Conservation (phyloP, 2,113 vertebrate species). For the Nansenia antarctica region DNA sequence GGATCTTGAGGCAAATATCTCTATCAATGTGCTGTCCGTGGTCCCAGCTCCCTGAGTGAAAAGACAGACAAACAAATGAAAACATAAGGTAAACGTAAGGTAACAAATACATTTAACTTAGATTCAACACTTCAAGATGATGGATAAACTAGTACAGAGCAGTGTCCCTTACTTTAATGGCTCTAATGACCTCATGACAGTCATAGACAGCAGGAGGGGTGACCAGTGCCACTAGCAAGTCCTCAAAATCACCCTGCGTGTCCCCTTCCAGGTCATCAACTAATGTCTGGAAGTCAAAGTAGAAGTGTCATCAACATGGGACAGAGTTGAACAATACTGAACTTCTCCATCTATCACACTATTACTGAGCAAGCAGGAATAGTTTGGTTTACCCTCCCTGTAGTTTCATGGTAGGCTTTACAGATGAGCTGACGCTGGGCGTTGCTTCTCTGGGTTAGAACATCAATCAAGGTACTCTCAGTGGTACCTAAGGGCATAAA, state of each 20-base stretch:
- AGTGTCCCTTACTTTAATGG: conserved; percentile 78
- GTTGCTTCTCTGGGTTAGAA: conserved; percentile 81
- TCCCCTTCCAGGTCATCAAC: conserved; percentile 83
- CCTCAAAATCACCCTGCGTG: conserved; percentile 82
- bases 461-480: conserved; percentile 78
- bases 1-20: conserved; percentile 84
- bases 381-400: conserved; percentile 72
- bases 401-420: conserved; percentile 74
- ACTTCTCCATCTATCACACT: no score
- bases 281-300: conserved; percentile 68
- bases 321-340: neutral
- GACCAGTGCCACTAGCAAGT: conserved; percentile 77
- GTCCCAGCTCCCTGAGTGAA: conserved; percentile 80
- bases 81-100: neutral
- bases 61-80: conserved; percentile 9
- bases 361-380: no score
- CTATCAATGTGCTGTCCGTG: conserved; percentile 77
- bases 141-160: neutral
- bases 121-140: no score
- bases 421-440: conserved; percentile 81
- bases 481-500: conserved; percentile 74
- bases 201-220: conserved; percentile 76
- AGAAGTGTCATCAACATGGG: neutral
- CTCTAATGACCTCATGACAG: conserved; percentile 77
- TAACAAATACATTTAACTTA: no score